A percentile compares a stretch with the other conserved stretches of the same genome.
Conservation (phyloP, 30 jellyfish, hydroid and myxozoan species). For the Aurelia aurita region DNA sequence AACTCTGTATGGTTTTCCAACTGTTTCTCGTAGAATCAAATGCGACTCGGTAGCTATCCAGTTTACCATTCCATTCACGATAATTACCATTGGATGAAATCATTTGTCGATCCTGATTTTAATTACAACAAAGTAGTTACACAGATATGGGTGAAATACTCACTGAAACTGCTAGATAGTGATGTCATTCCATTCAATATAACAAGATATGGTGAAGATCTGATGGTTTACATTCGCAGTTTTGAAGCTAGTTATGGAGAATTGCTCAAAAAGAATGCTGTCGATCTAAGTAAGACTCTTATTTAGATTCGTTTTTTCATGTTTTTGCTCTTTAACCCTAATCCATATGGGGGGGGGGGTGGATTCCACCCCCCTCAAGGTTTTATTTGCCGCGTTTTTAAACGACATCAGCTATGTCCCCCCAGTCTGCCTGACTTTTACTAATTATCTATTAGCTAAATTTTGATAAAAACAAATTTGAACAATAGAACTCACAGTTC, state of each 20-base stretch:
- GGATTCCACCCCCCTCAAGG: too few species aligned
- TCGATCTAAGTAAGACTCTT: constrained; percentile 64
- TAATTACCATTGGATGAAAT: constrained; percentile 87
- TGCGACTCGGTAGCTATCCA: constrained; percentile 86
- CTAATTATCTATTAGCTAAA: too few species aligned
- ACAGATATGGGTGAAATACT: constrained; percentile 64
- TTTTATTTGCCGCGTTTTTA: too few species aligned
- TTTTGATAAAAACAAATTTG: too few species aligned
- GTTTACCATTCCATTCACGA: constrained; percentile 94
- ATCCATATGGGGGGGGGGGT: too few species aligned
- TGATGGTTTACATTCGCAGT: constrained; percentile 52
- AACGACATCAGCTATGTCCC: too few species aligned
- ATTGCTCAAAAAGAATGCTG: constrained; percentile 51
- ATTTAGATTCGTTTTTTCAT: too few species aligned
- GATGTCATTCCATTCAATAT: constrained; percentile 75
- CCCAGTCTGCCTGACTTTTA: too few species aligned
- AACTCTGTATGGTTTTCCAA: too few species aligned
- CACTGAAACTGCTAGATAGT: constrained; percentile 83
- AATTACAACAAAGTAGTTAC: constrained; percentile 79
- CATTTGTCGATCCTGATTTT: constrained; percentile 93
- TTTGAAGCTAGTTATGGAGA: constrained; percentile 67
- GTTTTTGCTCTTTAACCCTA: too few species aligned
- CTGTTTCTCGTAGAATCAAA: constrained; percentile 16
- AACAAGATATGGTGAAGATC: constrained; percentile 81
- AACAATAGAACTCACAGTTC: too few species aligned